These are phyloP conservation scores for Argynnis bischoffii DNA, from an alignment of 2,888 invertebrate species.

Conservation along the genomic window DNA sequence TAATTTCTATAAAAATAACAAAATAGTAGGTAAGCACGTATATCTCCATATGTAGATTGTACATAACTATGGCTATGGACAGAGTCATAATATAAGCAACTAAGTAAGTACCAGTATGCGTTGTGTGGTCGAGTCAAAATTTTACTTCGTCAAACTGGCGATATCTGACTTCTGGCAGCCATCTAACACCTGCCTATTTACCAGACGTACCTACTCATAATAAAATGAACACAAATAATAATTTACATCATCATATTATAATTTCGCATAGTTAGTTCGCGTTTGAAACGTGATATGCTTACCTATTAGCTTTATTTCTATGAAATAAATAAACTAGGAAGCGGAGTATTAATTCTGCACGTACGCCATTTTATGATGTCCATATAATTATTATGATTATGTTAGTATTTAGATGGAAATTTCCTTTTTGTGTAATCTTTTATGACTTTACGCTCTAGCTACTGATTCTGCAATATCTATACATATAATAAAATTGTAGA, in stretches of 20 bases:
- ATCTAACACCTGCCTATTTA: no score
- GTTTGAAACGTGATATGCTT: conserved; percentile 20
- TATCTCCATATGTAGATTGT: no score
- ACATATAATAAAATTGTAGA: no score
- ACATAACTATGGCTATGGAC: no score
- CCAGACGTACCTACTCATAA: neutral
- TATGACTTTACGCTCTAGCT: neutral
- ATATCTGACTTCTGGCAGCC: no score
- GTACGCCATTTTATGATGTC: conserved; percentile 23
- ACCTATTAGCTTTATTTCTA: conserved; percentile 11
- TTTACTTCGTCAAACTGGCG: no score
- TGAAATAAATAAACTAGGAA: conserved; percentile 23
- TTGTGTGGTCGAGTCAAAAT: no score
- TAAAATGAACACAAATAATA: neutral
- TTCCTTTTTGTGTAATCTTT: neutral
- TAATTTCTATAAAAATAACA: no score
- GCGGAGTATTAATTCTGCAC: conserved; percentile 12
- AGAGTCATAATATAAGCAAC: no score
- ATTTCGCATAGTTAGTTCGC: neutral
- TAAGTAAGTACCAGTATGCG: no score
- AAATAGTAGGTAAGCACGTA: no score
- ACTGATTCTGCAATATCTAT: neutral
- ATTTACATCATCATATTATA: neutral
- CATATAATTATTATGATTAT: conserved; percentile 2
- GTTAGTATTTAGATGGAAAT: conserved; percentile 1